A percentile compares a stretch with the other conserved stretches of the same genome.
Conservation (phyloP, 2,888 invertebrate genomes). For the Callosobruchus maculatus region DNA sequence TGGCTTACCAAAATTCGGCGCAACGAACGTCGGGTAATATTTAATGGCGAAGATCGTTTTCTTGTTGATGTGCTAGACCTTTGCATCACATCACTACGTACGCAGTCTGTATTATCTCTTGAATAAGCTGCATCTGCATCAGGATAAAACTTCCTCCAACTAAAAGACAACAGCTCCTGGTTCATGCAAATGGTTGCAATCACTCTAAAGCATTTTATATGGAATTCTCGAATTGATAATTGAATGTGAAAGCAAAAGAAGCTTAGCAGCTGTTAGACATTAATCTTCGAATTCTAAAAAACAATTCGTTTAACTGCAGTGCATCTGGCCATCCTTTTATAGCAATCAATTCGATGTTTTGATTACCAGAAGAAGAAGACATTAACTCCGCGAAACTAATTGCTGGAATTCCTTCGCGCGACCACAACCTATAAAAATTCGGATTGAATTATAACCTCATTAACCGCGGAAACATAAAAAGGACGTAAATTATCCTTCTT, state of each 20-base stretch:
- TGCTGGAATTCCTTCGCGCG: not conserved
- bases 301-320: not conserved
- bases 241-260: not conserved
- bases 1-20: too few relatives aligned
- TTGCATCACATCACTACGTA: too few relatives aligned
- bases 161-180: too few relatives aligned
- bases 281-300: not conserved
- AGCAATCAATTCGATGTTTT: not conserved
- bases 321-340: not conserved
- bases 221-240: too few relatives aligned
- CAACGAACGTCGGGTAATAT: too few relatives aligned
- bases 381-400: not conserved
- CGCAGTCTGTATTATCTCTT: too few relatives aligned
- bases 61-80: too few relatives aligned
- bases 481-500: not conserved
- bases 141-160: too few relatives aligned
- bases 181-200: too few relatives aligned
- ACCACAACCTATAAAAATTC: not conserved
- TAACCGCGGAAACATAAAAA: not conserved
- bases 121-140: too few relatives aligned
- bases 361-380: not conserved
- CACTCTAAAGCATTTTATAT: too few relatives aligned
- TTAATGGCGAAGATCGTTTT: too few relatives aligned
- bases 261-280: not conserved
- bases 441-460: not conserved